These are phyloP conservation scores for Phocides pigmalion DNA, from an alignment of 1,140 invertebrate genomes.

Conservation along the genomic window DNA sequence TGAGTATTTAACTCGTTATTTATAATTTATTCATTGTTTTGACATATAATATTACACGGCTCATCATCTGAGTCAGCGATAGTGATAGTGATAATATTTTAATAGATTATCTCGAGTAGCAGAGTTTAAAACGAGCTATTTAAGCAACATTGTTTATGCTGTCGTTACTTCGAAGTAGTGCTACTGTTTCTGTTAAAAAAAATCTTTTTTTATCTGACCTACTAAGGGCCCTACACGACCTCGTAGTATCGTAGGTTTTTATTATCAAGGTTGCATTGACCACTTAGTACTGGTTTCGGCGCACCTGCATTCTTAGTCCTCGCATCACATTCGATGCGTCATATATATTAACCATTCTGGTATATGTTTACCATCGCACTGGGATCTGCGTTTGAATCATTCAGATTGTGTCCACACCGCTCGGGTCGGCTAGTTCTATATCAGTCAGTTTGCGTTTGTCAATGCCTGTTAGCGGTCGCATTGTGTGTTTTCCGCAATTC, in stretches of 20 bases:
- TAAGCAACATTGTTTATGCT: no score
- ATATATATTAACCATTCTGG: conserved; percentile 49
- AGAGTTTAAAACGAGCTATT: no score
- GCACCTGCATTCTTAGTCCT: conserved; percentile 60
- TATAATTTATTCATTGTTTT: no score
- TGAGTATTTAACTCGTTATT: no score
- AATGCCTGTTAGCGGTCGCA: conserved; percentile 45
- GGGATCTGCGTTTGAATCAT: conserved; percentile 70
- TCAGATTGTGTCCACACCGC: conserved; percentile 39
- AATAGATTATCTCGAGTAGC: no score
- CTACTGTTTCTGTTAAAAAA: no score
- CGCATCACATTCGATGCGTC: conserved; percentile 59
- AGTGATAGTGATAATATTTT: no score
- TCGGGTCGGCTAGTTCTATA: conserved; percentile 51
- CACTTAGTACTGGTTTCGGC: conserved; percentile 47
- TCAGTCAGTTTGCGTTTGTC: conserved; percentile 59
- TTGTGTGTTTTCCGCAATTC: conserved; percentile 38
- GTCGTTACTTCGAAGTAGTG: no score
- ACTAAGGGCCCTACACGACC: neutral
- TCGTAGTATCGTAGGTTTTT: conserved; percentile 38
- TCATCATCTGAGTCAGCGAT: no score
- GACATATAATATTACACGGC: no score
- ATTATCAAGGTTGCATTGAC: conserved; percentile 51
- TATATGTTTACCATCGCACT: conserved; percentile 69
- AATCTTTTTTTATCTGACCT: neutral